phyloP scores from a whole-genome alignment of 2,113 vertebrate species.

The Corapipo altera region DNA sequence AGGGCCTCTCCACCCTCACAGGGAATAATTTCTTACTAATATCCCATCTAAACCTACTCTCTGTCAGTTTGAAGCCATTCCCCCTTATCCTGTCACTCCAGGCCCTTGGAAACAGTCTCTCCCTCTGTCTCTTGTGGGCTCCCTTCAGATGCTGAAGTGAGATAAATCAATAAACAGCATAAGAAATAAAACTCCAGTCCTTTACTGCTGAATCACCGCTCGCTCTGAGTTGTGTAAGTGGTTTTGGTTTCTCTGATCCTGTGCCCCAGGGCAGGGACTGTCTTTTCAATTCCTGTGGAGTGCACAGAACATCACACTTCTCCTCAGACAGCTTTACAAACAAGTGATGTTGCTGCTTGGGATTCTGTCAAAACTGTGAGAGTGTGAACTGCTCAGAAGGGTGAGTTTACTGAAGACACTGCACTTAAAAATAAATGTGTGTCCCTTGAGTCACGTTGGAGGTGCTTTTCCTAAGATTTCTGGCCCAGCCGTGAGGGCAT shows the following conservation, averaged over 20 bases:
- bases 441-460: background rate
- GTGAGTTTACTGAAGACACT: background rate
- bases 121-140: background rate
- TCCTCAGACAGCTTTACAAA: constrained; percentile 15
- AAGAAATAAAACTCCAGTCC: background rate
- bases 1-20: background rate
- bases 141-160: background rate
- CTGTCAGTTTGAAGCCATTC: background rate
- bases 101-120: background rate
- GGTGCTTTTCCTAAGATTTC: background rate
- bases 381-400: background rate
- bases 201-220: background rate
- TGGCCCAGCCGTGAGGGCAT: background rate
- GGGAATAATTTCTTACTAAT: background rate
- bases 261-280: background rate
- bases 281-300: background rate
- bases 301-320: background rate
- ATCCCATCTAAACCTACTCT: too few species aligned
- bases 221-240: background rate
- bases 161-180: background rate
- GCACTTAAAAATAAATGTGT: background rate
- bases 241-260: background rate
- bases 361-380: background rate
- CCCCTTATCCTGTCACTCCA: background rate
- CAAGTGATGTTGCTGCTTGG: background rate